Percentiles rank a stretch among this genome's conserved stretches.
Evolutionary conservation across 2,888 invertebrate genomes (phyloP).

Genomic region (Phyto melanocephala): DNA sequence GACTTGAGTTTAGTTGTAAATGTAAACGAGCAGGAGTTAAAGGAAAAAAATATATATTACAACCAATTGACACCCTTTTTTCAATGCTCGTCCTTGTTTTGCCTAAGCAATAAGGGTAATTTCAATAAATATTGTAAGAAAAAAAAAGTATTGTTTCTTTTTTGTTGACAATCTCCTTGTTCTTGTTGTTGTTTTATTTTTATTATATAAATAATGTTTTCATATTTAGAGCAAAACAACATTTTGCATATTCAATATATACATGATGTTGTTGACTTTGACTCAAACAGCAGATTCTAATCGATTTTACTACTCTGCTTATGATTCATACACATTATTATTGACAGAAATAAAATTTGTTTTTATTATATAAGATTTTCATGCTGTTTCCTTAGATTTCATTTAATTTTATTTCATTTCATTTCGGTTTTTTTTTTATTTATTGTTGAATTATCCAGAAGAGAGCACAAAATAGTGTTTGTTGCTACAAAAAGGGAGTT

Average conservation of each 20-base stretch:
- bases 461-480: neutral
- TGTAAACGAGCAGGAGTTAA: constrained; percentile 27
- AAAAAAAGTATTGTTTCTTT: constrained; percentile 6
- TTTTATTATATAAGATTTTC: constrained; percentile 16
- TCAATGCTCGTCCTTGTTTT: constrained; percentile 4
- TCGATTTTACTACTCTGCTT: neutral
- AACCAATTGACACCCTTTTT: constrained; percentile 68
- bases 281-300: constrained; percentile 6
- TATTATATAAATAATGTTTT: constrained; percentile 49
- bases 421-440: neutral
- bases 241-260: constrained; percentile 61
- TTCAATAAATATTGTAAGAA: constrained; percentile 54
- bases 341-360: constrained; percentile 28
- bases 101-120: constrained; percentile 60
- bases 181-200: constrained; percentile 33
- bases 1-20: constrained; percentile 41
- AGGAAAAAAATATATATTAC: constrained; percentile 35
- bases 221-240: constrained; percentile 49
- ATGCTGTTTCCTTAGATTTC: neutral
- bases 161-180: neutral
- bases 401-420: neutral
- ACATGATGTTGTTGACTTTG: constrained; percentile 44
- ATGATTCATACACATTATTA: neutral
- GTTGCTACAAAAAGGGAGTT: no score
- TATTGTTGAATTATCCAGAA: neutral